Base-by-base conservation (phyloP, 2,113 vertebrate species). In the Cynoglossus semilaevis region DNA sequence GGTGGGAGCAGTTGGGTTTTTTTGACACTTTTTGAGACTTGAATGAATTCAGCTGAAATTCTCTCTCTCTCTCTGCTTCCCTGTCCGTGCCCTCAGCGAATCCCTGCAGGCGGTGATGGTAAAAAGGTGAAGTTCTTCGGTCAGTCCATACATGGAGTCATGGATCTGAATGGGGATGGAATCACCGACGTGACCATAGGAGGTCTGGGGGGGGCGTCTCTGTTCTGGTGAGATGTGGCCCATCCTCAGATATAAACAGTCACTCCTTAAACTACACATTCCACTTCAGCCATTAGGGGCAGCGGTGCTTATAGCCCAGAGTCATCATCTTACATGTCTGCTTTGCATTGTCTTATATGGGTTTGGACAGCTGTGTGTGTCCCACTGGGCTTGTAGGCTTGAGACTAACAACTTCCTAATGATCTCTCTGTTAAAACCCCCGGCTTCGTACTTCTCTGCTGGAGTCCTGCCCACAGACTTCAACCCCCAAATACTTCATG, bases 101-200 rank as follows among this genome's bases (percentile, higher is more conserved):
- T 98, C 81, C 87, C 94, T 35, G 94, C 96, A 40, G 94, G 96
- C 22, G 95, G 94, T 11, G 94, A 98, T 3, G 94, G 94, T 0
- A 84, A 90, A 61, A 96, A 91, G 45, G 76, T 96, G 62, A 98
- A 97, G 69, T 99, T 98, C 87, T 99, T 99, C 61, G 97, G 97
- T 40, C 97, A 98, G 77, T 97, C 95, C 51, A 96, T 99, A 53
- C 94, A 98, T 1, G 97, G 97, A 63, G 90, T 94, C 82, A 94
- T 98, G 94, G 97, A 99, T 80, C 89, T 99, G 15, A 97, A 99
- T 5, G 83, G 91, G 4, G 97, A 99, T 0, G 97, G 96, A 1
- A 88, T 99, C 64, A 94, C 92, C 8, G 97, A 99, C 69, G 92
- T 99, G 43, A 96, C 96, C 15, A 94, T 99, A 14, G 97, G 97